Base-by-base conservation (phyloP, 2,797 vertebrate species). In the Erpetoichthys calabaricus region DNA sequence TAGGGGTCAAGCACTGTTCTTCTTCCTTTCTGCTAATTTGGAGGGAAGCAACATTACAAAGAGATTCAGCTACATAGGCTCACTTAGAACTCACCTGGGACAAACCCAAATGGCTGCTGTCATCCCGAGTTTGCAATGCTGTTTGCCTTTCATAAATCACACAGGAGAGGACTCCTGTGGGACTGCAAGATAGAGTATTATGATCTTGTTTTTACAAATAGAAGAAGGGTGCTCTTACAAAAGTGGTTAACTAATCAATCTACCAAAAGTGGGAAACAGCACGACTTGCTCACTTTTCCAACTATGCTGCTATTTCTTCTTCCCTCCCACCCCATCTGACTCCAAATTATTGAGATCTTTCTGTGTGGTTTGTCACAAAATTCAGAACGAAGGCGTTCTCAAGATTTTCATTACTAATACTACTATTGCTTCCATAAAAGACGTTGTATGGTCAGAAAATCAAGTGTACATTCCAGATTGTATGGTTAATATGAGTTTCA, bases 181-280 rank as follows among this genome's bases (percentile, higher is more conserved):
- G 84, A 86, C 73, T 64, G 71, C 75, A 82, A 86, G 84, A 86
- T 85, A 79, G 80, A 86, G 83, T 84, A 77, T 83, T 82, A 86
- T 86, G 82, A 80, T 84, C 83, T 85, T 84, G 80, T 83, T 86
- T 83, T 83, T 80, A 84, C 82, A 86, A 85, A 85, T 78, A 83
- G 81, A 76, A 72, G 78, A 83, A 79, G 80, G 75, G 79, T 76
- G 80, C 73, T 75, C 79, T 79, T 70, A 72, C 71, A 70, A 72
- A 69, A 68, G 74, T 74, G 70, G 63, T 63, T 69, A 77, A 75
- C 76, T 76, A 75, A 81, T 79, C 76, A 80, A 69, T 81, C 73
- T 81, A 67, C 49, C 64, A 75, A 69, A 75, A 64, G 75, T 72
- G 63, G 60, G 3, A 64, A 71, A 70, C 61, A 66, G 68, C 75